phyloP scores from a whole-genome alignment of 2,888 invertebrate genomes.

The Agrochola litura region DNA sequence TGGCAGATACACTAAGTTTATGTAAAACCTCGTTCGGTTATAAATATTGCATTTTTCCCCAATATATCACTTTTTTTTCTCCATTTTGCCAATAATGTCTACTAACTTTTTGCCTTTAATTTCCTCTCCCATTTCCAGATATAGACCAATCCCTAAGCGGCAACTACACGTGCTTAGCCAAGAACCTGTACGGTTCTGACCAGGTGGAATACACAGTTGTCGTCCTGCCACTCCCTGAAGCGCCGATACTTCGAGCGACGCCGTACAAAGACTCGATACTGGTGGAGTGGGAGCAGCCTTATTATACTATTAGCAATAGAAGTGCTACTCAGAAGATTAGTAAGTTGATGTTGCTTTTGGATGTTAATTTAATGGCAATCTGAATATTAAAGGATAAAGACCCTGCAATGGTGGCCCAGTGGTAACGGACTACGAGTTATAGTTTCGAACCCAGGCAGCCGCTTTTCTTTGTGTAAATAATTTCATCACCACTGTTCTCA shows the following conservation, averaged over 20 bases:
- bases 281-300: constrained; percentile 93
- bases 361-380: not conserved
- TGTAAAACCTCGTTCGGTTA: no score
- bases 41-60: no score
- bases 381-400: not conserved
- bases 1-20: not conserved
- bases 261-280: constrained; percentile 87
- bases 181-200: constrained; percentile 96
- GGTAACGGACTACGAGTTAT: no score
- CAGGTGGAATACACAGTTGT: constrained; percentile 94
- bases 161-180: constrained; percentile 95
- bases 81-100: not conserved
- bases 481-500: no score
- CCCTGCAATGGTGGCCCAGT: no score
- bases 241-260: constrained; percentile 92
- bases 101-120: not conserved
- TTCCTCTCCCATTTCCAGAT: constrained; percentile 70
- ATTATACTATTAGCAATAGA: constrained; percentile 76
- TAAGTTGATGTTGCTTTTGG: constrained; percentile 70
- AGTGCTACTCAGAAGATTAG: constrained; percentile 83
- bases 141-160: constrained; percentile 92
- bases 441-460: no score
- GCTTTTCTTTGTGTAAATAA: no score
- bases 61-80: not conserved
- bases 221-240: constrained; percentile 94